Percentiles rank a stretch among this genome's conserved stretches.
Conservation (phyloP, 2,888 invertebrate species). For the Rhagonycha lutea region DNA sequence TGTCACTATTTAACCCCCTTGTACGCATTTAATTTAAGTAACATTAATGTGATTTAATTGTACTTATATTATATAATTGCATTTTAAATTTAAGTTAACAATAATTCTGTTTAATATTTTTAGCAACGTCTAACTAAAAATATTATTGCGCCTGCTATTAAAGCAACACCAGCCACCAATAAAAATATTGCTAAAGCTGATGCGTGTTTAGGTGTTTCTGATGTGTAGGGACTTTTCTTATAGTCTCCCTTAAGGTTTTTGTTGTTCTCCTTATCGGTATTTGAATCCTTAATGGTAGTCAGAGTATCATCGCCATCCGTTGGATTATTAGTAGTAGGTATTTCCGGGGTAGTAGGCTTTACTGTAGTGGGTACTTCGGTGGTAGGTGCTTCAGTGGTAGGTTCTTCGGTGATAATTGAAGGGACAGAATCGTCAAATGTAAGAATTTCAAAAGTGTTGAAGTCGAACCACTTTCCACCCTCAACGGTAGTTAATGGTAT, state of each 20-base stretch:
- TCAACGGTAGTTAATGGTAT: constrained; percentile 13
- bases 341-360: not conserved
- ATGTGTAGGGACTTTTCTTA: not conserved
- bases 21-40: not conserved
- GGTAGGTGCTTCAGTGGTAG: too few relatives aligned
- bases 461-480: constrained; percentile 11
- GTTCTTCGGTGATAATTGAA: not conserved
- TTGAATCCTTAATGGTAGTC: not conserved
- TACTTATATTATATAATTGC: not conserved
- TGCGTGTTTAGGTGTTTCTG: not conserved
- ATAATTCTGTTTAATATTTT: not conserved
- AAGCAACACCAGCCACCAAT: not conserved
- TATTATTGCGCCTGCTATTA: not conserved
- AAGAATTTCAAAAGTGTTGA: constrained; percentile 15
- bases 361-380: not conserved
- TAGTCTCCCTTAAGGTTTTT: not conserved
- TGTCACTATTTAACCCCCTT: not conserved
- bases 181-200: not conserved
- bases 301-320: not conserved
- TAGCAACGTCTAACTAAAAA: not conserved
- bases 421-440: constrained; percentile 5
- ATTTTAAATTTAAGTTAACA: not conserved
- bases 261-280: not conserved
- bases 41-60: too few relatives aligned
- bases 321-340: not conserved